Evolutionary conservation across 2,888 invertebrate species (phyloP).

Genomic region (Atrina japonica): DNA sequence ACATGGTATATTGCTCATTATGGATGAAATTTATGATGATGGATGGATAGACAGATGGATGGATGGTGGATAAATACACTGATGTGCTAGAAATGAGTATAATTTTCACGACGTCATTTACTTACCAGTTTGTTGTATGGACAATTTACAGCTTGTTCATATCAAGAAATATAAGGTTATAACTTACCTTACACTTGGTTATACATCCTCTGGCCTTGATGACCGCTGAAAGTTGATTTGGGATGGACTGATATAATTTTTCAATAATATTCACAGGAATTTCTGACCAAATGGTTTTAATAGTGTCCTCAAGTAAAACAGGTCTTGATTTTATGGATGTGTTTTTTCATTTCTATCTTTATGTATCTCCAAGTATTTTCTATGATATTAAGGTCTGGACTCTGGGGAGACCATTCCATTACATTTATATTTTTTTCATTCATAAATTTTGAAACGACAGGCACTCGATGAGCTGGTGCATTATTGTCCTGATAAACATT

Average conservation of each 20-base stretch:
- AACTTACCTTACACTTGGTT: constrained; percentile 13
- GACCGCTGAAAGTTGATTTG: not conserved
- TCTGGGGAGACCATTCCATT: constrained; percentile 5
- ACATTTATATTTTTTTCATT: constrained; percentile 4
- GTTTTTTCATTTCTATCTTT: constrained; percentile 1
- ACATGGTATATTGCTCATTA: too few relatives aligned
- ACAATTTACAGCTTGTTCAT: not conserved
- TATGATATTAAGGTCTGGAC: constrained; percentile 4
- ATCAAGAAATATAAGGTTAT: not conserved
- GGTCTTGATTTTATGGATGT: not conserved
- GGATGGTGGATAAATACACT: not conserved
- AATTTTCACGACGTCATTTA: not conserved
- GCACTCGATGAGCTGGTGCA: constrained; percentile 11
- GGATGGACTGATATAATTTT: too few relatives aligned
- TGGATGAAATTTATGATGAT: too few relatives aligned
- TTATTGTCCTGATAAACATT: not conserved
- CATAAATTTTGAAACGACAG: not conserved
- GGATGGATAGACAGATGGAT: too few relatives aligned
- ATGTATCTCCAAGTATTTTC: constrained; percentile 9
- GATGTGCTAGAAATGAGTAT: constrained; percentile 10
- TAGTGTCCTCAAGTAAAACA: constrained; percentile 1
- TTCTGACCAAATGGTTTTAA: not conserved
- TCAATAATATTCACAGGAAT: not conserved
- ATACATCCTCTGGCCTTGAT: constrained; percentile 5
- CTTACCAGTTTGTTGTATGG: not conserved